Base-by-base conservation (phyloP, 2,888 invertebrate species). In the Volucella inanis region DNA sequence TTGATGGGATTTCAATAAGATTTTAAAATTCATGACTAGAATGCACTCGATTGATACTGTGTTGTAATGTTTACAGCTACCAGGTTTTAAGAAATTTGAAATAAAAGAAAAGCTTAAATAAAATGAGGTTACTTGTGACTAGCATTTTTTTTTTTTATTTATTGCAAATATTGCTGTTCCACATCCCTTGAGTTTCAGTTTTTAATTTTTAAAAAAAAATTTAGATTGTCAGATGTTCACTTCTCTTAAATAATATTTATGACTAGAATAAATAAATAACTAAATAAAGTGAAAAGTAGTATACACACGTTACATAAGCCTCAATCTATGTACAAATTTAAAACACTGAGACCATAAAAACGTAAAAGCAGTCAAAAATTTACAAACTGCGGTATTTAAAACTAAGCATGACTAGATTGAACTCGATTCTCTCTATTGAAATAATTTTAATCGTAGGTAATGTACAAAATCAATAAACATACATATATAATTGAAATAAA, bases 331-430 rank as follows among this genome's bases (percentile, higher is more conserved):
- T 31, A 22, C 43, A 14, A 39, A 9, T 67, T 4, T 3, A 18
- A 41, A 15, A 15, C 15, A 10, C 10, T 14, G 3, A 59, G 50
- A 39, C 9, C 31, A 62, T 49, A 49, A 47, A 43, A 43, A 18
- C 11, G 12, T 8, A 22, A 22, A 43, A 8, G 12, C 38, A 41
- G 41, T 18, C 12, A 43, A 45, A 43, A 54, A 8, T 12, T 8
- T 11, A n/a, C 22, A 41, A 12, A 59, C 71, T 61, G 43, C n/a
- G 31, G 14, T 45, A 55, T 22, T 79, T 65, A 6, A 49, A 78
- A 68, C 64, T 85, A 81, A 68, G 45, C 61, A 67, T 85, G 75
- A 85, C 85, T 81, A 87, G 81, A 85, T 87, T 81, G 72, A 85
- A 85, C 87, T 80, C 87, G 64, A 52, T 57, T 79, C 74, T 71